Conservation (phyloP, 2,797 vertebrate species). For the Tokudaia muenninki region DNA sequence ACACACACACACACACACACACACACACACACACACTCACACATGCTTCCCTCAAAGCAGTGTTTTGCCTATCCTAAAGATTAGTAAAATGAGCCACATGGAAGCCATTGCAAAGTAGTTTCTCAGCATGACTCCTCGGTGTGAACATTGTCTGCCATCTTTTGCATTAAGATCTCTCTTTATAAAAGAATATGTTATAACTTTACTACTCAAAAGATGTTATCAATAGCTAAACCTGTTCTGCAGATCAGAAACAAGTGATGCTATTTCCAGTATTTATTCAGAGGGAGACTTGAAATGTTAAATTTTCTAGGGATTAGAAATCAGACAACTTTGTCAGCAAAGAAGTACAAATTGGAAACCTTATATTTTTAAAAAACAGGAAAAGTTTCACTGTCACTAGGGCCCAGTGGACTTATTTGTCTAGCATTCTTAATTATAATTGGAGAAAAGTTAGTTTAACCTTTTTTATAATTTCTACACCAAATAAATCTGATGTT, state of each 20-base stretch:
- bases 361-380: slow-evolving; percentile 4
- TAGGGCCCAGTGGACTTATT: neutral
- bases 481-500: slow-evolving; percentile 27
- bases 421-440: neutral
- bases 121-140: slow-evolving; percentile 31
- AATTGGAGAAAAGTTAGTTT: slow-evolving; percentile 14
- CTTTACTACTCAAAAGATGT: neutral
- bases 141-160: slow-evolving; percentile 1
- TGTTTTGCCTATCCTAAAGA: slow-evolving; percentile 38
- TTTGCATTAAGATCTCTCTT: neutral
- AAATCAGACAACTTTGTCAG: slow-evolving; percentile 26
- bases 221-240: neutral
- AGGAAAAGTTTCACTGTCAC: neutral
- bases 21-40: neutral
- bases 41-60: neutral
- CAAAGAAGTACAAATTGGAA: slow-evolving; percentile 1
- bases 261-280: neutral
- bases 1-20: neutral
- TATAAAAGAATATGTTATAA: neutral
- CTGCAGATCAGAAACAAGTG: slow-evolving; percentile 51
- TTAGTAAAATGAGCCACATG: slow-evolving; percentile 15
- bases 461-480: neutral
- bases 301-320: neutral
- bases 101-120: slow-evolving; percentile 10
- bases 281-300: neutral